Evolutionary conservation across 2,113 vertebrate genomes (phyloP).

Genomic region (Alosa alosa): DNA sequence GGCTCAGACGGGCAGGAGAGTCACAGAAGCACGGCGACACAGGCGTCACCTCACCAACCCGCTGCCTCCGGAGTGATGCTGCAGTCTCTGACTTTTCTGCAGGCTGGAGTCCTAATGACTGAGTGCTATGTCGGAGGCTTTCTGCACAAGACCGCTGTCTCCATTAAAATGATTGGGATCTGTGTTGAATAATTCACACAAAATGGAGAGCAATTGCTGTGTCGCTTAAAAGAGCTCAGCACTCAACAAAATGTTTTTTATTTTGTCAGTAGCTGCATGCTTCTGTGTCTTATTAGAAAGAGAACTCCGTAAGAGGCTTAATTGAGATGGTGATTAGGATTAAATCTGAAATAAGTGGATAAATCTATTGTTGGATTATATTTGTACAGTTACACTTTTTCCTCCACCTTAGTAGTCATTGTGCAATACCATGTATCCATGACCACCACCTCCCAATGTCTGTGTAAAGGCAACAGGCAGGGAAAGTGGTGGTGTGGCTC

Average conservation of each 20-base stretch:
- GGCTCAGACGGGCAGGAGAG: constrained; percentile 42
- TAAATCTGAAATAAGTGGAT: not conserved
- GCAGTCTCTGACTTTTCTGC: not conserved
- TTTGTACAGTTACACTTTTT: not conserved
- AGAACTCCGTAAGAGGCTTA: not conserved
- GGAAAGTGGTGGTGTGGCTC: not conserved
- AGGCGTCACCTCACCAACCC: constrained; percentile 54
- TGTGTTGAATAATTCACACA: not conserved
- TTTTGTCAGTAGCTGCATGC: not conserved
- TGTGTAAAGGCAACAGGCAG: not conserved
- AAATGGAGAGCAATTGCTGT: not conserved
- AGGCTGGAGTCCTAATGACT: constrained; percentile 1
- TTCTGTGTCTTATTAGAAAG: not conserved
- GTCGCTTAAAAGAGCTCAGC: not conserved
- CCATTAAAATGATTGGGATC: not conserved
- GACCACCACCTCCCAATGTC: not conserved
- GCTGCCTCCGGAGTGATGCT: not conserved
- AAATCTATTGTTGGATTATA: not conserved
- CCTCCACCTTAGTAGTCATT: not conserved
- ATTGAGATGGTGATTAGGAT: not conserved
- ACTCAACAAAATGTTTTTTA: not conserved
- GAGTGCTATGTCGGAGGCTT: not conserved
- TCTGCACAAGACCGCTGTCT: not conserved
- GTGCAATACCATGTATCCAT: not conserved
- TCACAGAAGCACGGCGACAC: constrained; percentile 49